Percentiles rank a stretch among this genome's conserved stretches.
phyloP scores from a whole-genome alignment of 92 coral and sea anemone genomes.

The Chrysogorgia sp. region DNA sequence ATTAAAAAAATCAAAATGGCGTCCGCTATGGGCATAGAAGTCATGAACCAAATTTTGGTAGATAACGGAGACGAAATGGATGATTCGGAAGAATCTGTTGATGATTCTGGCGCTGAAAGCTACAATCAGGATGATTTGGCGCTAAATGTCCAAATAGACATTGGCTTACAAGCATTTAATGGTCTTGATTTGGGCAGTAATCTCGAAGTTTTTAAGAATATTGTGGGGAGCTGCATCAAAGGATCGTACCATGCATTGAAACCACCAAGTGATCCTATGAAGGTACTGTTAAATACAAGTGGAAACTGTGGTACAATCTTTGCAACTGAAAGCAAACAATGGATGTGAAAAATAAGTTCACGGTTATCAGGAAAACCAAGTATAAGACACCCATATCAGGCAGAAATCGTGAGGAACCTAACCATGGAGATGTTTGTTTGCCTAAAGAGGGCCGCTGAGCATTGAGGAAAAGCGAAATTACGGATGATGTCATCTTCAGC shows the following conservation, averaged over 20 bases:
- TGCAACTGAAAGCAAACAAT: conserved; percentile 56
- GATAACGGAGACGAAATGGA: conserved; percentile 3
- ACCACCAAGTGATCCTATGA: conserved; percentile 60
- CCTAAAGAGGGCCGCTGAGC: conserved; percentile 55
- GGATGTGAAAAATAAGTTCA: conserved; percentile 57
- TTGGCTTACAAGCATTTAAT: conserved; percentile 60
- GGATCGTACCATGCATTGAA: conserved; percentile 51
- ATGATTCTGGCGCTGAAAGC: conserved; percentile 27
- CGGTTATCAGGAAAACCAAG: conserved; percentile 58
- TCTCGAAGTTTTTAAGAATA: conserved; percentile 47
- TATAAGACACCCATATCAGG: conserved; percentile 58
- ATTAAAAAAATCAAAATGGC: not conserved
- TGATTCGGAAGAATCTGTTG: conserved; percentile 34
- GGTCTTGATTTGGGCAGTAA: conserved; percentile 57
- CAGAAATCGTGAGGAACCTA: conserved; percentile 59
- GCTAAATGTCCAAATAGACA: conserved; percentile 52
- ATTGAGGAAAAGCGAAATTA: conserved; percentile 58
- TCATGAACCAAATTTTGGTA: conserved; percentile 10
- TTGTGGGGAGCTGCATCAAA: conserved; percentile 40
- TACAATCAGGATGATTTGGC: conserved; percentile 13
- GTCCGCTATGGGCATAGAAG: not conserved
- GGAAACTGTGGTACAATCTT: conserved; percentile 54
- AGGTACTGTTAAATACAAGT: conserved; percentile 55
- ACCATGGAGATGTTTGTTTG: conserved; percentile 62
- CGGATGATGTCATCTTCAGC: conserved; percentile 57